phyloP scores from a whole-genome alignment of 2,797 vertebrate species.

The Carduelis carduelis region DNA sequence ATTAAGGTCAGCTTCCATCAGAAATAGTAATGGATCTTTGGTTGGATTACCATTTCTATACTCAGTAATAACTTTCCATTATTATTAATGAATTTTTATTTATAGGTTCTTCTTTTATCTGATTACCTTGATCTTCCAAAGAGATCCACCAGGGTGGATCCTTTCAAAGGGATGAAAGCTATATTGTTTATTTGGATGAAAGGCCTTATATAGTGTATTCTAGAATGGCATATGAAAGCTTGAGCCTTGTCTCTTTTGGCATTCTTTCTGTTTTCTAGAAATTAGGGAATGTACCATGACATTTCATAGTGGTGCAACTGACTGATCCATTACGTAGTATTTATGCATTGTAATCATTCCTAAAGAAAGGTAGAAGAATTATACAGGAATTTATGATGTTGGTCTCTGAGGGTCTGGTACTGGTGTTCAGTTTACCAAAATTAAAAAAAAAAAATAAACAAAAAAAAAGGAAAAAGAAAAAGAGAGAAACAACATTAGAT shows the following conservation, averaged over 20 bases:
- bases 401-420: constrained; percentile 12
- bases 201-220: background rate
- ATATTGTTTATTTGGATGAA: constrained; percentile 7
- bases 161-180: constrained; percentile 11
- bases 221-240: background rate
- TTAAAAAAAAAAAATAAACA: background rate
- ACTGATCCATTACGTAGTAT: background rate
- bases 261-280: background rate
- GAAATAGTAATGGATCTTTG: background rate
- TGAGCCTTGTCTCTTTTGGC: background rate
- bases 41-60: constrained; percentile 1
- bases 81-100: constrained; percentile 46
- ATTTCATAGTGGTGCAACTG: constrained; percentile 9
- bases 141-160: constrained; percentile 37
- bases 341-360: constrained; percentile 43
- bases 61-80: constrained; percentile 4
- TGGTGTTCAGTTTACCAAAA: constrained; percentile 65
- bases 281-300: constrained; percentile 7
- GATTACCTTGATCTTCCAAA: constrained; percentile 25
- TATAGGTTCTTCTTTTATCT: constrained; percentile 46
- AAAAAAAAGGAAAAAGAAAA: background rate
- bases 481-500: background rate
- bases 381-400: constrained; percentile 9
- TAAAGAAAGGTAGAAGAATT: constrained; percentile 5
- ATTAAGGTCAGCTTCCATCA: constrained; percentile 8